Evolutionary conservation across 1,140 invertebrate genomes (phyloP), one percentile per base, ranked within the genome.

Genomic region (Drosophila equinoxialis): DNA sequence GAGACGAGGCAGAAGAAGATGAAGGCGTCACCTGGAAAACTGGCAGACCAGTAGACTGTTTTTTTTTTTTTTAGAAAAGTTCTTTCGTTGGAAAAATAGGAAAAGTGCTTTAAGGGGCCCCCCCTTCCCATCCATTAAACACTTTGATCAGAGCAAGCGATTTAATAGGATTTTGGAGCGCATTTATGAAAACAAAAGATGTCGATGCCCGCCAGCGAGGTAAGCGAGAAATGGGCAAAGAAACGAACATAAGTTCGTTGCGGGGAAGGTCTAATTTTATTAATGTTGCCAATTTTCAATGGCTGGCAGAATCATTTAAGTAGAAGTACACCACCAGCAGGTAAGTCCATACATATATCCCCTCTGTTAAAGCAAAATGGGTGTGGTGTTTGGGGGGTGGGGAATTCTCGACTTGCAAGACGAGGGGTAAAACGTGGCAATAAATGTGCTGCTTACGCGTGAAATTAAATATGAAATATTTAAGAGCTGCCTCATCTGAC

Each of bases 401-500:
- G 0, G 35, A n/a, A 10, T 13, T 23, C 30, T 30, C 30, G 30
- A 30, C 30, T 30, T 30, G 30, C 6, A 30, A 30, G 30, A 6
- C 30, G 30, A 30, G 30, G 26, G 13, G 23, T 13, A 55, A 17
- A 42, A 57, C 63, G 66, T 61, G 64, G 70, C 65, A 79, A 79
- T 79, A 79, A 78, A 79, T 79, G 82, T 81, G 81, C 68, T 72
- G 80, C 84, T 83, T 89, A 87, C 80, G 84, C 84, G 84, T 77
- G 74, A 84, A 87, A 87, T 87, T 87, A 87, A 89, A 87, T 87
- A 89, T 87, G 80, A 87, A 87, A 87, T 87, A 89, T 87, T 87
- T 83, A 86, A 87, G 63, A 83, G 83, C 58, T 48, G 45, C 45
- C 35, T 37, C 8, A 8, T 11, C 35, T 11, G 35, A 8, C 10